Base-by-base conservation (phyloP, 2,797 vertebrate genomes). In the Syndactyla subalaris region DNA sequence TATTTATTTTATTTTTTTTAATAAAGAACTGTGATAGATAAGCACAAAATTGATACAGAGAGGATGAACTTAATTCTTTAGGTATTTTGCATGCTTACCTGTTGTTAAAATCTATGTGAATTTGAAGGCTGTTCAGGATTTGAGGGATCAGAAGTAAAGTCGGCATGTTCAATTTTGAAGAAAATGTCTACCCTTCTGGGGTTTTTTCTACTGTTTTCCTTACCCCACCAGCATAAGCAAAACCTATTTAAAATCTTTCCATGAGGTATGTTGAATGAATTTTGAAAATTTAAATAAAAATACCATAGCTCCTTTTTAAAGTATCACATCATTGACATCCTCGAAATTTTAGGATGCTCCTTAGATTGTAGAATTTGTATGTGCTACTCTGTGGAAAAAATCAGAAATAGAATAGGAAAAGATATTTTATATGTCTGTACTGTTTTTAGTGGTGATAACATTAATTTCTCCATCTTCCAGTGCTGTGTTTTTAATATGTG, bases 1-100 rank as follows among this genome's bases (percentile, higher is more conserved):
- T 46, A 21, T 46, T 46, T 45, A 19, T 39, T 19, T 48, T 48
- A 18, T 17, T 17, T 15, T 63, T 15, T 63, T 75, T 22, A 2
- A 1, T 41, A 72, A 46, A 21, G 2, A 48, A 61, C 68, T 32
- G 3, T 19, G 21, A 23, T 2, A 2, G 0, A 24, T 23, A 2
- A 66, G 3, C 4, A 48, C 6, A 75, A 27, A 87, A 41, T 43
- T 27, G 5, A 1, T 10, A n/a, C 19, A 55, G 17, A 61, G 9
- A 46, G 5, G 15, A 39, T 19, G 10, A 30, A 34, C 34, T 46
- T 51, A 57, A 54, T 34, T 30, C 3, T 85, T 70, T 34, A 61
- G 18, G 17, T 66, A 49, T 4, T 32, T 24, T 59, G 5, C 22
- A 32, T 46, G 39, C 7, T 51, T 39, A 39, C 12, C 2, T 82